Percentiles rank a stretch among this genome's conserved stretches.
These are phyloP conservation scores for Choristoneura fumiferana DNA, from an alignment of 1,140 invertebrate species.

Conservation along the genomic window DNA sequence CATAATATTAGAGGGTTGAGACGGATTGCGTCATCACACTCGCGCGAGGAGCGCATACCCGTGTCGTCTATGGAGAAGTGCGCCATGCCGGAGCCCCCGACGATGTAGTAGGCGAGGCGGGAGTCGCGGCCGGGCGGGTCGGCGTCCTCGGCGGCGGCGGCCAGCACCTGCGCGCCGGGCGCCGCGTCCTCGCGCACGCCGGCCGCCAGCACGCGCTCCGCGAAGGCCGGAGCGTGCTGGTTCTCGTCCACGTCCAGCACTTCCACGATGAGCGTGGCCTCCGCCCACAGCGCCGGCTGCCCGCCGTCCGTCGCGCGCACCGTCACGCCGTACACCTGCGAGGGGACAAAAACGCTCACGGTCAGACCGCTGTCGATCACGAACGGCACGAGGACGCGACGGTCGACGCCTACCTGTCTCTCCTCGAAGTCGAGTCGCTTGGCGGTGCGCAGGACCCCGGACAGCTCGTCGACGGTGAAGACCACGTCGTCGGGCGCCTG, in stretches of 20 bases:
- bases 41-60: slow-evolving; percentile 82
- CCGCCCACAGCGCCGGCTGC: slow-evolving; percentile 84
- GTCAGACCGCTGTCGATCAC: no score
- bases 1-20: no score
- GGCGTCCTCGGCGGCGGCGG: slow-evolving; percentile 87
- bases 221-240: slow-evolving; percentile 89
- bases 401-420: slow-evolving; percentile 81
- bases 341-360: no score
- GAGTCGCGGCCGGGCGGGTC: slow-evolving; percentile 89
- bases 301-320: slow-evolving; percentile 91
- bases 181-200: slow-evolving; percentile 87
- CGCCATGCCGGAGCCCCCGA: slow-evolving; percentile 93
- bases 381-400: no score
- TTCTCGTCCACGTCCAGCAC: slow-evolving; percentile 97
- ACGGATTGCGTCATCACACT: no score
- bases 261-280: slow-evolving; percentile 89
- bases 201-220: slow-evolving; percentile 86
- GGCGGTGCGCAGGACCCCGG: slow-evolving; percentile 90
- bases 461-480: slow-evolving; percentile 89
- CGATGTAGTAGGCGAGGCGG: slow-evolving; percentile 91
- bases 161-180: slow-evolving; percentile 86
- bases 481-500: slow-evolving; percentile 80
- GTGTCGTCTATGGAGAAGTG: slow-evolving; percentile 94
- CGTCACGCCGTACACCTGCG: slow-evolving; percentile 88
- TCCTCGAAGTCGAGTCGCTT: slow-evolving; percentile 91